Conservation (phyloP, 2,797 vertebrate species). For the Choloepus didactylus region DNA sequence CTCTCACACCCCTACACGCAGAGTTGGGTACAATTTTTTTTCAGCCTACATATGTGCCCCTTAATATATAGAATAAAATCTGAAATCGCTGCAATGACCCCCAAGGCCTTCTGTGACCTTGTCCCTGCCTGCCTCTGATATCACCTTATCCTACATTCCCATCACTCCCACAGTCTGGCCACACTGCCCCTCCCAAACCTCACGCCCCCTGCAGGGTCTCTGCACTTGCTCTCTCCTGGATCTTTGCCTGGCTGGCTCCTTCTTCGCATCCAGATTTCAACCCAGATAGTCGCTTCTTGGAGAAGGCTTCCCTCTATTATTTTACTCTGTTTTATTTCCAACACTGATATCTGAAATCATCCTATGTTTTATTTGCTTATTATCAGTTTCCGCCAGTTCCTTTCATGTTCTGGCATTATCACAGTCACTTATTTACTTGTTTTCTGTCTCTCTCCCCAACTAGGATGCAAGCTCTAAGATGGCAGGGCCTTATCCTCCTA, state of each 20-base stretch:
- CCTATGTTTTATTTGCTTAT: background rate
- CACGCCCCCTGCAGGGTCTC: background rate
- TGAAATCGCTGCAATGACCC: background rate
- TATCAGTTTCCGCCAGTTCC: background rate
- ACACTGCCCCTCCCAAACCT: background rate
- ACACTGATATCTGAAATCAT: background rate
- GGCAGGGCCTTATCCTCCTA: background rate
- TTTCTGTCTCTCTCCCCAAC: constrained; percentile 17
- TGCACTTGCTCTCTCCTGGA: background rate
- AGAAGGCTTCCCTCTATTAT: background rate
- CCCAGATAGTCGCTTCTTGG: background rate
- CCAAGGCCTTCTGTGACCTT: background rate
- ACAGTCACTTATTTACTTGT: background rate
- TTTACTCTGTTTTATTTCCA: background rate
- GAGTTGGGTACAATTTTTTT: background rate
- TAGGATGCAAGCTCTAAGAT: background rate
- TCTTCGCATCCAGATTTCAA: background rate
- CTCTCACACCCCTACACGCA: background rate
- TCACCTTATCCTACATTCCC: background rate
- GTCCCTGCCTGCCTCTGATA: background rate
- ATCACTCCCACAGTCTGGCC: background rate
- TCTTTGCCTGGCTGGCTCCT: background rate
- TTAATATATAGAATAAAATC: background rate
- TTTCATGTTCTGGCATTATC: background rate
- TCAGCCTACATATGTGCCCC: background rate